Evolutionary conservation across 2,888 invertebrate species (phyloP), one percentile per base, ranked within the genome.

Genomic region (Lycia hirtaria): DNA sequence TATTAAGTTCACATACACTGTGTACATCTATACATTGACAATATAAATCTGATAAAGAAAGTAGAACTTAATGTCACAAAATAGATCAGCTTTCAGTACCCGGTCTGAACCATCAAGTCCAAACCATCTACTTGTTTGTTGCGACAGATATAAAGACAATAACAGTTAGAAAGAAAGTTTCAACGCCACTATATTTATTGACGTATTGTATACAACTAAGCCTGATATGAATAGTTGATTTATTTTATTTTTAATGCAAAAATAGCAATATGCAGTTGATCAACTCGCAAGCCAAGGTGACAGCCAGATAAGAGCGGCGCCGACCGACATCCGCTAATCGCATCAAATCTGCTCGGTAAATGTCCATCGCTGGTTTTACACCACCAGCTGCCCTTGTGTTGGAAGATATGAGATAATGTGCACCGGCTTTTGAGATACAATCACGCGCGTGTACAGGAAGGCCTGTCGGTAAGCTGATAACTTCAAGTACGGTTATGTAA

Each of bases 401-500:
- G 64, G 68, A 76, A 78, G 81, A 83, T 83, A 71, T 45, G 52
- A 68, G 83, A 81, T 84, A 82, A 78, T 83, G 77, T 71, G 75
- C 67, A 69, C 67, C 76, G 62, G 71, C 74, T 73, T 75, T 71
- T 65, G 70, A 69, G 81, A 84, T 81, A 65, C 28, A 63, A 83
- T 81, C 80, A 62, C 44, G 66, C 64, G 63, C 64, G 54, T 57
- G 62, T 57, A 53, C 63, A 67, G 69, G 72, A 73, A 72, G 72
- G 65, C 38, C 56, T 57, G 60, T 64, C 65, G 37, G 62, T 67
- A 62, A 69, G 56, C 45, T 41, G 71, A 73, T 76, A 71, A 57
- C 37, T 54, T 50, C 41, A 52, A 50, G 32, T 54, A 54, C 56
- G 56, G 56, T 67, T 65, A 62, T 51, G 37, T 58, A 52, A 63